phyloP scores from a whole-genome alignment of 2,113 vertebrate genomes.

The Chinchilla lanigera region DNA sequence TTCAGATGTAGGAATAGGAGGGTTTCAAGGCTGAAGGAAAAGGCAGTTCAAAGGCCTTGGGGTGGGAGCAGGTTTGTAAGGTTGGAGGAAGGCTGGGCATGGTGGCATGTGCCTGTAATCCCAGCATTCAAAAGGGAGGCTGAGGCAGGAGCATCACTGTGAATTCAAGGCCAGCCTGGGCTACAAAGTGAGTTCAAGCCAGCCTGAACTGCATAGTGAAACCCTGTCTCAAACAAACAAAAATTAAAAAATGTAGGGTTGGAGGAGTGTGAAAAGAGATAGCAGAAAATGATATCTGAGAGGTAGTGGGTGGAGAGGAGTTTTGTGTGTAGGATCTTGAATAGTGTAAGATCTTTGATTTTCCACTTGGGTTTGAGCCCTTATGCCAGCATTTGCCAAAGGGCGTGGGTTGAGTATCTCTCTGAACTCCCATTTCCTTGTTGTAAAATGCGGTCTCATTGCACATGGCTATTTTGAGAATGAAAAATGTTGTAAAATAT shows the following conservation, averaged over 20 bases:
- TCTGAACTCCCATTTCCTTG: not conserved
- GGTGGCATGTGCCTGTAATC: too few relatives aligned
- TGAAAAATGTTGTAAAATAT: conserved; percentile 23
- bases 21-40: not conserved
- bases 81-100: not conserved
- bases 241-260: not conserved
- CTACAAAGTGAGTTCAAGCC: too few relatives aligned
- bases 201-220: too few relatives aligned
- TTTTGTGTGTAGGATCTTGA: not conserved
- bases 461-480: conserved; percentile 38
- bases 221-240: too few relatives aligned
- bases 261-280: not conserved
- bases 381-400: not conserved
- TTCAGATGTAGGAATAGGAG: not conserved
- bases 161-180: too few relatives aligned
- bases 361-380: not conserved
- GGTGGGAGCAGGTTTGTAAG: not conserved
- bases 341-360: not conserved
- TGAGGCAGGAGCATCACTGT: too few relatives aligned
- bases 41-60: not conserved
- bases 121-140: too few relatives aligned
- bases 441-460: conserved; percentile 21
- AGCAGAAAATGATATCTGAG: not conserved
- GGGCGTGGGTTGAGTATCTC: not conserved
- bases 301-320: not conserved